These are phyloP conservation scores for Pangasius sanitwongsei DNA, from an alignment of 2,797 vertebrate species.

Conservation along the genomic window DNA sequence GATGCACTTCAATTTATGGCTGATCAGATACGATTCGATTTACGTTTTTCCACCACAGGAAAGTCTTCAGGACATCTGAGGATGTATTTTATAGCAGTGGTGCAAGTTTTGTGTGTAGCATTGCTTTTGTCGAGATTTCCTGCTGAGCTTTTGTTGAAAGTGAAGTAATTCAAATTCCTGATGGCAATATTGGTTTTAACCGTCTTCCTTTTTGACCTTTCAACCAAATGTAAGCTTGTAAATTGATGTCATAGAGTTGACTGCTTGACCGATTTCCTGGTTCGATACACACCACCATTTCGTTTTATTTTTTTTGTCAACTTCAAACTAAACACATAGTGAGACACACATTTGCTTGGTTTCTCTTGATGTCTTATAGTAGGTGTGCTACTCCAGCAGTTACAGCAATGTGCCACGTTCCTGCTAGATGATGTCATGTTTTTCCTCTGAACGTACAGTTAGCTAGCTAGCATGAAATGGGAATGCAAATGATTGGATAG, in stretches of 20 bases:
- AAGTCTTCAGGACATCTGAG: not conserved
- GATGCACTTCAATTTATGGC: not conserved
- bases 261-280: not conserved
- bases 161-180: not conserved
- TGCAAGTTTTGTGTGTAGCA: not conserved
- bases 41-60: not conserved
- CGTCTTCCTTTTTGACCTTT: not conserved
- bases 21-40: not conserved
- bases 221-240: not conserved
- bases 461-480: too few relatives aligned
- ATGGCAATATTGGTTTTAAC: not conserved
- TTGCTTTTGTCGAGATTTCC: not conserved
- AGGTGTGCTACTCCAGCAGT: too few relatives aligned
- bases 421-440: too few relatives aligned
- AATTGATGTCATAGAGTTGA: not conserved
- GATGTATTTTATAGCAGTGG: not conserved
- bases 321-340: too few relatives aligned
- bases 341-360: not conserved
- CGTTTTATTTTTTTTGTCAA: too few relatives aligned
- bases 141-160: not conserved
- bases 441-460: too few relatives aligned
- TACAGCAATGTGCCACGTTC: too few relatives aligned
- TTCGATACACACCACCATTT: too few relatives aligned
- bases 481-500: too few relatives aligned
- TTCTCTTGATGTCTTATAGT: not conserved